Evolutionary conservation across 2,888 invertebrate genomes (phyloP).

Genomic region (Caenorhabditis japonica): DNA sequence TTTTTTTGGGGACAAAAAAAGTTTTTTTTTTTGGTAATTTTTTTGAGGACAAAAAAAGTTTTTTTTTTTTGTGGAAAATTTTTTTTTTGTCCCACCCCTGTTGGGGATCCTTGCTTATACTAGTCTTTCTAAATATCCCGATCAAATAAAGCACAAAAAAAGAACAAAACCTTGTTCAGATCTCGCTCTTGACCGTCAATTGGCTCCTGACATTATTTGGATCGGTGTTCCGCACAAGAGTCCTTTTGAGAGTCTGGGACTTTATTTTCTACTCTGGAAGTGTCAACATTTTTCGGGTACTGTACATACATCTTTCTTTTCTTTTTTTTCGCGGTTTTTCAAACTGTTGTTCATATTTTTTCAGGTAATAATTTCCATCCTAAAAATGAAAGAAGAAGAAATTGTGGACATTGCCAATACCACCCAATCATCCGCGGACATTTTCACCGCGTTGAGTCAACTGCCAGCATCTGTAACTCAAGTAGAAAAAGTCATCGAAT

Average conservation of each 20-base stretch:
- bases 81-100: too few species aligned
- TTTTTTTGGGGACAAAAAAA: too few species aligned
- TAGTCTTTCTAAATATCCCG: too few species aligned
- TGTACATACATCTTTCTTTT: too few species aligned
- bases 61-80: too few species aligned
- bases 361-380: conserved; percentile 73
- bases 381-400: conserved; percentile 83
- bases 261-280: conserved; percentile 96
- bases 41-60: too few species aligned
- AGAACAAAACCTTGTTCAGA: conserved; percentile 67
- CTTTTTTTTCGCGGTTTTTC: too few species aligned
- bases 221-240: conserved; percentile 95
- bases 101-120: too few species aligned
- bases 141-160: background rate
- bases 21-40: too few species aligned
- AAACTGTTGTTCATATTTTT: conserved; percentile 4
- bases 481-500: conserved; percentile 70
- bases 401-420: conserved; percentile 87
- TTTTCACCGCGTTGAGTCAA: conserved; percentile 95
- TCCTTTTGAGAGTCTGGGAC: conserved; percentile 94
- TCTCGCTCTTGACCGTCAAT: conserved; percentile 93
- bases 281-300: conserved; percentile 86
- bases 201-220: conserved; percentile 98
- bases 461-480: conserved; percentile 82
- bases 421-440: conserved; percentile 85